A percentile compares a stretch with the other conserved stretches of the same genome.
Evolutionary conservation across 2,888 invertebrate genomes (phyloP).

Genomic region (Rhingia rostrata): DNA sequence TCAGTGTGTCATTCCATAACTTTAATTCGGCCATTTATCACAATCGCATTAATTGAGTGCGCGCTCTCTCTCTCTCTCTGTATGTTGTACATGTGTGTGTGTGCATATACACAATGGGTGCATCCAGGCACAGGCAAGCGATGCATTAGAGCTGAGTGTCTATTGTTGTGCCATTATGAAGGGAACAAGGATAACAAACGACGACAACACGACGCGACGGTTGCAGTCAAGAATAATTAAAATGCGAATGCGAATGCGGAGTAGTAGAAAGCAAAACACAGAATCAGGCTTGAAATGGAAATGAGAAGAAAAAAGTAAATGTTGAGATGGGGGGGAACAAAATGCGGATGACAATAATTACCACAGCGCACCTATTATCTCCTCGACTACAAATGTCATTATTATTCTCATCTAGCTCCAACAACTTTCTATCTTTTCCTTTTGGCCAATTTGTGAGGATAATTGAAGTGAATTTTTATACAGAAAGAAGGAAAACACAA

Average conservation of each 20-base stretch:
- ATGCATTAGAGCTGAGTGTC: constrained; percentile 33
- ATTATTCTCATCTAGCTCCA: constrained; percentile 13
- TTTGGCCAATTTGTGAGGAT: constrained; percentile 43
- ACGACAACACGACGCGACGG: constrained; percentile 11
- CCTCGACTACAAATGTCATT: constrained; percentile 36
- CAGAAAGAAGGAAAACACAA: constrained; percentile 12
- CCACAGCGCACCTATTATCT: constrained; percentile 25
- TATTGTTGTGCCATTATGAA: constrained; percentile 39
- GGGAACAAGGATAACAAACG: constrained; percentile 2
- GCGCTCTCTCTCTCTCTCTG: constrained; percentile 17
- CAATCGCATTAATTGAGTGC: constrained; percentile 72
- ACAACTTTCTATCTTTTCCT: neutral
- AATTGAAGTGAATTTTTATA: constrained; percentile 46
- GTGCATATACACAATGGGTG: constrained; percentile 12
- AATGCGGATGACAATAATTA: constrained; percentile 13
- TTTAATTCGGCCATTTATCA: constrained; percentile 72
- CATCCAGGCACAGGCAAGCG: neutral
- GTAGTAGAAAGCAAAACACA: constrained; percentile 36
- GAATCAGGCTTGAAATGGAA: constrained; percentile 2
- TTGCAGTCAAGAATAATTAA: constrained; percentile 61
- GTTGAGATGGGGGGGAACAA: neutral
- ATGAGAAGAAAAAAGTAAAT: constrained; percentile 1
- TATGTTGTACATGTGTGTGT: neutral
- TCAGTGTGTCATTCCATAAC: constrained; percentile 73
- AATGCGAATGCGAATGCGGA: constrained; percentile 40